A percentile compares a stretch with the other conserved stretches of the same genome.
These are phyloP conservation scores for Drosophila picticornis DNA, from an alignment of 2,888 invertebrate genomes.

Conservation along the genomic window DNA sequence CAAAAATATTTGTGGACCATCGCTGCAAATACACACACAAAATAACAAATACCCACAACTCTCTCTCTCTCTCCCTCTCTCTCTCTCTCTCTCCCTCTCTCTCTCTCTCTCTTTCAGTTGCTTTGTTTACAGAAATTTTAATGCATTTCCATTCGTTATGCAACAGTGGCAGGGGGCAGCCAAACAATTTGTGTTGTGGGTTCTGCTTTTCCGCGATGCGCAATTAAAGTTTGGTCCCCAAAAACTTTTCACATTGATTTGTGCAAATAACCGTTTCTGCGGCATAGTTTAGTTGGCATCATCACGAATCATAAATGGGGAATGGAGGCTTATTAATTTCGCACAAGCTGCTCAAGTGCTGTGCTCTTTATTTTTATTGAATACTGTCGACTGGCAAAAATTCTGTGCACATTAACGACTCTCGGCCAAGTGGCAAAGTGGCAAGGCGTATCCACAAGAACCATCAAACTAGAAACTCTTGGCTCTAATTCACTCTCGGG, in stretches of 20 bases:
- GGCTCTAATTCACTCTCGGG: slow-evolving; percentile 55
- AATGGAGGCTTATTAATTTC: slow-evolving; percentile 44
- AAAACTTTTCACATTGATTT: slow-evolving; percentile 72
- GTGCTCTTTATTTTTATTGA: too few relatives aligned
- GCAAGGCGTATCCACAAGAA: slow-evolving; percentile 3
- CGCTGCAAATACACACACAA: slow-evolving; percentile 11
- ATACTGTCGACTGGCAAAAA: slow-evolving; percentile 7
- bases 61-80: too few relatives aligned
- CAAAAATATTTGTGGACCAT: slow-evolving; percentile 36
- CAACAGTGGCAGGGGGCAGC: neutral
- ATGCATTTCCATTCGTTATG: slow-evolving; percentile 69
- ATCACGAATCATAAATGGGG: neutral
- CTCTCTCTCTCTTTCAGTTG: neutral
- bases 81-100: neutral
- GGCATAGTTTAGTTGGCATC: slow-evolving; percentile 56
- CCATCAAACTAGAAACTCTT: slow-evolving; percentile 3
- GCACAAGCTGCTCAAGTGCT: slow-evolving; percentile 30
- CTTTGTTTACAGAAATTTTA: slow-evolving; percentile 54
- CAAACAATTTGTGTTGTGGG: slow-evolving; percentile 33
- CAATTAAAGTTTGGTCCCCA: slow-evolving; percentile 69
- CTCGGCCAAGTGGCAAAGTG: slow-evolving; percentile 54
- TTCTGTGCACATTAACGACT: slow-evolving; percentile 54
- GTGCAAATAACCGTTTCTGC: slow-evolving; percentile 64
- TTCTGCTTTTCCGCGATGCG: slow-evolving; percentile 25
- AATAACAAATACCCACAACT: slow-evolving; percentile 37